Conservation (phyloP, 1,140 invertebrate species). For the Carcinoscorpius rotundicauda region DNA sequence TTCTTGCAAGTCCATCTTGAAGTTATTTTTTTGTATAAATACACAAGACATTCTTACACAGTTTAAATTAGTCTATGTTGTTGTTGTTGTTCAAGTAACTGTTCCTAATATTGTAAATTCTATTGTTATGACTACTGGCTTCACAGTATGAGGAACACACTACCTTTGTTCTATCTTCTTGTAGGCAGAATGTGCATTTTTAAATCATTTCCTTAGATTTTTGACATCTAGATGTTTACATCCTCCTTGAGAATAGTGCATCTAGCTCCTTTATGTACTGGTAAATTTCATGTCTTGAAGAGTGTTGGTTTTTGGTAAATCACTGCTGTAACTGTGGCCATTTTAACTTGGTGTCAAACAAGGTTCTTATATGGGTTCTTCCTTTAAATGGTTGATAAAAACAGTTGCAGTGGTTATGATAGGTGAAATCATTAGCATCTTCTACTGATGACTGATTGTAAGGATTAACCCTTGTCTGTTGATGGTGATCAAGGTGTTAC, state of each 20-base stretch:
- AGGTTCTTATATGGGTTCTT: constrained; percentile 41
- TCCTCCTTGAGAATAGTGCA: constrained; percentile 74
- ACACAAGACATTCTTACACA: no score
- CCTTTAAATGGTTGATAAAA: background rate
- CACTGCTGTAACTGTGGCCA: constrained; percentile 86
- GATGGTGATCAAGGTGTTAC: constrained; percentile 41
- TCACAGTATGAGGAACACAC: constrained; percentile 1
- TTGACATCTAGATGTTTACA: constrained; percentile 88
- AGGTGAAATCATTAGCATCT: no score
- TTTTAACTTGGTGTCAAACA: constrained; percentile 88
- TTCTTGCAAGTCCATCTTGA: no score
- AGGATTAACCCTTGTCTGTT: constrained; percentile 18
- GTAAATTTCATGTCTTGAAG: constrained; percentile 60
- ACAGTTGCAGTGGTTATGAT: no score
- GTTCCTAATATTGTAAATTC: no score
- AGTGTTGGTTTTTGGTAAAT: constrained; percentile 91
- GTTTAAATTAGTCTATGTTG: no score
- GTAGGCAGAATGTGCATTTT: constrained; percentile 90
- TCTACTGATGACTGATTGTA: no score
- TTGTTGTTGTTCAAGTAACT: no score
- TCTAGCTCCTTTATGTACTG: constrained; percentile 89
- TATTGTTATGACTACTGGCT: no score
- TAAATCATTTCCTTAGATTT: constrained; percentile 98
- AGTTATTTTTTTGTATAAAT: no score
- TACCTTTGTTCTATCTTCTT: constrained; percentile 47